These are phyloP conservation scores for Ornithorhynchus anatinus DNA, from an alignment of 2,113 vertebrate genomes.

Conservation along the genomic window DNA sequence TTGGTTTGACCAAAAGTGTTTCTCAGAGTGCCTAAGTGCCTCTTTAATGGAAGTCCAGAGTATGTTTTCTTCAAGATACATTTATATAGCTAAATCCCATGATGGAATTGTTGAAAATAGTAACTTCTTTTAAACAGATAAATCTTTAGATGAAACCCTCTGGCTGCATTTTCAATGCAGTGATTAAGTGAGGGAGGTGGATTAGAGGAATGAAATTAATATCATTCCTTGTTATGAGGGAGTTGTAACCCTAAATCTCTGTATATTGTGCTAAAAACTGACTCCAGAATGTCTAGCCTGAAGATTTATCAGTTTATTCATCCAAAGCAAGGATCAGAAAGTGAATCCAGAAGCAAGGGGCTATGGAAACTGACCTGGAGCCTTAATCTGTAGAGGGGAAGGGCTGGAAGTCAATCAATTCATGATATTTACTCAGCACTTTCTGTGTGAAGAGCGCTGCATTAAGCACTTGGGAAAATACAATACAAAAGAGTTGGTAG, in stretches of 20 bases:
- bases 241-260: not conserved
- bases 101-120: not conserved
- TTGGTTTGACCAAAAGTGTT: not conserved
- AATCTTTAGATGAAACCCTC: not conserved
- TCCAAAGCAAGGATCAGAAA: not conserved
- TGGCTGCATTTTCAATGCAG: conserved; percentile 5
- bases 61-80: not conserved
- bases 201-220: conserved; percentile 40
- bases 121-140: conserved; percentile 10
- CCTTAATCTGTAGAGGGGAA: too few species aligned
- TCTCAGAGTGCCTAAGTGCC: not conserved
- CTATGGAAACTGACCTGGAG: too few species aligned
- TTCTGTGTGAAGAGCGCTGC: too few species aligned
- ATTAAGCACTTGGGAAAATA: too few species aligned
- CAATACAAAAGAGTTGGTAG: too few species aligned
- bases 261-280: not conserved
- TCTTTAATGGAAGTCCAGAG: not conserved
- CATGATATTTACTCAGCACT: too few species aligned
- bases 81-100: not conserved
- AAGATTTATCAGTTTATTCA: fast-evolving
- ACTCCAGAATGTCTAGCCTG: fast-evolving
- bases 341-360: not conserved
- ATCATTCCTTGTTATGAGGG: conserved; percentile 13
- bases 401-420: too few species aligned
- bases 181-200: conserved; percentile 2